Percentiles rank a stretch among this genome's conserved stretches.
Conservation (phyloP, 2,113 vertebrate species). For the Upupa epops region DNA sequence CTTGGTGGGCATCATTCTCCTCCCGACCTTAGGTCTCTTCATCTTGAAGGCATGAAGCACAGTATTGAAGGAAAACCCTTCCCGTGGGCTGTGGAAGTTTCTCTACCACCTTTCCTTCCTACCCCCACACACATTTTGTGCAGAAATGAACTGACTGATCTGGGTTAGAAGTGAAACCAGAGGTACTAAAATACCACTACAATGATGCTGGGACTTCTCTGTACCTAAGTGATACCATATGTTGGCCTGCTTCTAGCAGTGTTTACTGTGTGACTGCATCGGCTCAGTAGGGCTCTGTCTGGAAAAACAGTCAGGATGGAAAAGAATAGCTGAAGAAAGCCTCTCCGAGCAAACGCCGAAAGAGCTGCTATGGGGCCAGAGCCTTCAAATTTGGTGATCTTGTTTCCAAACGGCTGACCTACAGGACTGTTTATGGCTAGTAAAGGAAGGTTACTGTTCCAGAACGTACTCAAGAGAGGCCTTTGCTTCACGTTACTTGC, state of each 20-base stretch:
- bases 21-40: background rate
- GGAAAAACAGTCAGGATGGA: constrained; percentile 34
- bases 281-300: background rate
- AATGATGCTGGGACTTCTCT: background rate
- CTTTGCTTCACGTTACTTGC: background rate
- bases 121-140: background rate
- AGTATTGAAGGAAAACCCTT: background rate
- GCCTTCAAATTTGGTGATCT: background rate
- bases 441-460: background rate
- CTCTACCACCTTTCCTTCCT: background rate
- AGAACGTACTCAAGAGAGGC: background rate
- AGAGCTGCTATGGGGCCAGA: background rate
- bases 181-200: background rate
- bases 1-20: background rate
- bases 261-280: background rate
- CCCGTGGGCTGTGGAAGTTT: background rate
- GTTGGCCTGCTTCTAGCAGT: constrained; percentile 1
- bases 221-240: constrained; percentile 46
- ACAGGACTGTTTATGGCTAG: background rate
- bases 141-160: background rate
- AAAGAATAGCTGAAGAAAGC: constrained; percentile 34
- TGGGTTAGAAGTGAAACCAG: background rate
- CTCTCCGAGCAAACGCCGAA: background rate
- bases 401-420: background rate
- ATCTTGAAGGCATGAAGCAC: background rate